Percentiles rank a stretch among this genome's conserved stretches.
Conservation (phyloP, 2,888 invertebrate genomes). For the Tetramorium bicarinatum region DNA sequence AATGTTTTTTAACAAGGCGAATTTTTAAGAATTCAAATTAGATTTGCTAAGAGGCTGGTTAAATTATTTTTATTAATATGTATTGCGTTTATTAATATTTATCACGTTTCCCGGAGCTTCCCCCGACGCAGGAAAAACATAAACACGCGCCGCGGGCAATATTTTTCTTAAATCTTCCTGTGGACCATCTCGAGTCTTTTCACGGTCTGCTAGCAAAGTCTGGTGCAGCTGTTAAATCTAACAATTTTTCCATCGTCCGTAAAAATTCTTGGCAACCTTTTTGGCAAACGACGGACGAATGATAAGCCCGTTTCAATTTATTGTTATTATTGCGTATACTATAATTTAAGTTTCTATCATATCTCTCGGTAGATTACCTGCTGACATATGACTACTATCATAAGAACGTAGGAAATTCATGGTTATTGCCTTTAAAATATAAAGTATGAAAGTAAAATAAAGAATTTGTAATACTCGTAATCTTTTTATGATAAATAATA, state of each 20-base stretch:
- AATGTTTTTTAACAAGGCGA: not conserved
- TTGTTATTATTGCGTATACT: constrained; percentile 57
- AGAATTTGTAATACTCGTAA: not conserved
- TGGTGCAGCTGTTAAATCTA: constrained; percentile 59
- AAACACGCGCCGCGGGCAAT: constrained; percentile 44
- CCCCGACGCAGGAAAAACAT: not conserved
- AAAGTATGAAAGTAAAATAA: not conserved
- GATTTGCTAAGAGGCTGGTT: not conserved
- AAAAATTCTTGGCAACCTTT: constrained; percentile 59
- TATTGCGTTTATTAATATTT: constrained; percentile 46
- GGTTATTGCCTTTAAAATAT: constrained; percentile 3
- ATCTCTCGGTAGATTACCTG: constrained; percentile 47
- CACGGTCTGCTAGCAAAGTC: constrained; percentile 24
- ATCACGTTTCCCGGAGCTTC: constrained; percentile 8
- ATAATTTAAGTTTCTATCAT: constrained; percentile 22
- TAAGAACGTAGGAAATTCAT: constrained; percentile 23
- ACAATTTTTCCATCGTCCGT: constrained; percentile 63
- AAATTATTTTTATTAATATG: constrained; percentile 18
- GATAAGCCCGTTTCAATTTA: constrained; percentile 12
- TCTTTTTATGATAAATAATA: not conserved
- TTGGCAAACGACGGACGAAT: constrained; percentile 65
- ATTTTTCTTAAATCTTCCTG: constrained; percentile 48
- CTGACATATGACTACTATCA: constrained; percentile 29
- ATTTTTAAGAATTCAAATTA: not conserved
- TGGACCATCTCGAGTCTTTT: constrained; percentile 39